These are phyloP conservation scores for Alloplasta piceator DNA, from an alignment of 2,888 invertebrate species.

Conservation along the genomic window DNA sequence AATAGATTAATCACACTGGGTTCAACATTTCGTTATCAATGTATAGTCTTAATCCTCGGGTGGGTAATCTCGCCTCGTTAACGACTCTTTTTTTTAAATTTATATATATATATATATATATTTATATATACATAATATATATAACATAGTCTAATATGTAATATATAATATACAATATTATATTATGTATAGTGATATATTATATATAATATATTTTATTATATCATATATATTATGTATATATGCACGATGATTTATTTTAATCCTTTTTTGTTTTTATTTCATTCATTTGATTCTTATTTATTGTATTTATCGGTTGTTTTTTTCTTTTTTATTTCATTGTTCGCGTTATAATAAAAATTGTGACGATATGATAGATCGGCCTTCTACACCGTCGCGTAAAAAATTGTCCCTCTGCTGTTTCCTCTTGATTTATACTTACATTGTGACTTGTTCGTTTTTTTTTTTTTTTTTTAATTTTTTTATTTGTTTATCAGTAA, in stretches of 20 bases:
- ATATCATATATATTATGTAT: slow-evolving; percentile 25
- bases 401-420: slow-evolving; percentile 66
- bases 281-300: slow-evolving; percentile 64
- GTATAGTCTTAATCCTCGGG: slow-evolving; percentile 65
- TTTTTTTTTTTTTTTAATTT: slow-evolving; percentile 19
- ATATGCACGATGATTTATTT: slow-evolving; percentile 59
- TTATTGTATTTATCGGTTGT: slow-evolving; percentile 71
- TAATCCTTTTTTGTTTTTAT: slow-evolving; percentile 36
- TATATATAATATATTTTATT: no score
- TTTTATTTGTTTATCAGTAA: not conserved
- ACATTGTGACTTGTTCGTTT: slow-evolving; percentile 48
- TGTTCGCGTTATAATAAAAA: slow-evolving; percentile 74
- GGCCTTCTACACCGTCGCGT: slow-evolving; percentile 66
- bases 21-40: slow-evolving; percentile 68
- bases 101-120: no score
- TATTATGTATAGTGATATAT: slow-evolving; percentile 5
- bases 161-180: slow-evolving; percentile 27
- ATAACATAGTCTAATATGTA: not conserved
- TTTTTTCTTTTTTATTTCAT: slow-evolving; percentile 58
- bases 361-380: slow-evolving; percentile 78
- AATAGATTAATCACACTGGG: slow-evolving; percentile 71
- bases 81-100: slow-evolving; percentile 33
- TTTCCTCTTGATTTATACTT: slow-evolving; percentile 43
- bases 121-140: slow-evolving; percentile 42
- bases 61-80: slow-evolving; percentile 64